Evolutionary conservation across 2,888 invertebrate genomes (phyloP).

Genomic region (Eulithis testata): DNA sequence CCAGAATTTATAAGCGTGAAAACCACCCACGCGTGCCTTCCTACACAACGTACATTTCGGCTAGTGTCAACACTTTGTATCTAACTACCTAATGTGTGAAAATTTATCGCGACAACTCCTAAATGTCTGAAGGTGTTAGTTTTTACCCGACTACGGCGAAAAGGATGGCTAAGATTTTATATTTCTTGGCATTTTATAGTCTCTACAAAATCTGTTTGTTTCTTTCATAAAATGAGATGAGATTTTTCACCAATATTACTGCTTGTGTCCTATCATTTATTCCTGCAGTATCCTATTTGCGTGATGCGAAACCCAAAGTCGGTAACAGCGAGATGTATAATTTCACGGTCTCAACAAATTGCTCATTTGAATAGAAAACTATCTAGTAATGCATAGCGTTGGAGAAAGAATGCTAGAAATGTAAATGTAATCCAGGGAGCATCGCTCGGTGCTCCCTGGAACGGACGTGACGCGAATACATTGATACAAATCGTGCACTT

Average conservation of each 20-base stretch:
- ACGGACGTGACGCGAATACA: constrained; percentile 50
- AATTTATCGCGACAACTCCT: constrained; percentile 11
- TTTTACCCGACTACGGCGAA: neutral
- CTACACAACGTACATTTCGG: constrained; percentile 30
- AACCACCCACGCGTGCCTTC: constrained; percentile 61
- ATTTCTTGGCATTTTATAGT: neutral
- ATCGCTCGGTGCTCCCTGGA: constrained; percentile 49
- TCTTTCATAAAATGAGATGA: too few relatives aligned
- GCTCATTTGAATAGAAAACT: constrained; percentile 25
- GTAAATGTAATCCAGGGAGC: constrained; percentile 45
- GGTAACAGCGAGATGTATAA: neutral
- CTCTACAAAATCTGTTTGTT: too few relatives aligned
- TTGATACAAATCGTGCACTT: constrained; percentile 45
- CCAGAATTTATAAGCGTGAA: constrained; percentile 67
- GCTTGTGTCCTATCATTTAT: too few relatives aligned
- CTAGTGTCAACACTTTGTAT: constrained; percentile 38
- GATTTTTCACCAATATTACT: too few relatives aligned
- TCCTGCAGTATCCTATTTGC: too few relatives aligned
- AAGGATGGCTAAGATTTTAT: too few relatives aligned
- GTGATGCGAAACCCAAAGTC: neutral
- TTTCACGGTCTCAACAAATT: constrained; percentile 13
- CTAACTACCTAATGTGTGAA: constrained; percentile 16
- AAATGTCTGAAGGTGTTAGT: neutral
- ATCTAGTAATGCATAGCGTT: constrained; percentile 17
- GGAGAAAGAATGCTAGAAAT: constrained; percentile 33